Conservation (phyloP, 1,140 invertebrate species). For the Hyles euphorbiae region DNA sequence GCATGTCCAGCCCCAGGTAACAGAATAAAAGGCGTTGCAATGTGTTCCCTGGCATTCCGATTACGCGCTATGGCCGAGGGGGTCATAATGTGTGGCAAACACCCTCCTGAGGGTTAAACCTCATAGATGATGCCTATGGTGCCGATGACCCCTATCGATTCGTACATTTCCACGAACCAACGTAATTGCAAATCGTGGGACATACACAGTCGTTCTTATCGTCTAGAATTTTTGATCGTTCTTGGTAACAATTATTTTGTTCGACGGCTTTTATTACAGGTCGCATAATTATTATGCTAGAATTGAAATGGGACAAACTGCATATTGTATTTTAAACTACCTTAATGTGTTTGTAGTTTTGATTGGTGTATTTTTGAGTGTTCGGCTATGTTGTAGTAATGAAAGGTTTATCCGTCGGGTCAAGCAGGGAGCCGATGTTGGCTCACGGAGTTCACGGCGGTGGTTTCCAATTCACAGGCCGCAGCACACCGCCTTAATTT, state of each 20-base stretch:
- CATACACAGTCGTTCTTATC: too few relatives aligned
- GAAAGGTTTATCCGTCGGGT: slow-evolving; percentile 25
- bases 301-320: not conserved
- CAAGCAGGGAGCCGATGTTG: slow-evolving; percentile 31
- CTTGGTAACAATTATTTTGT: too few relatives aligned
- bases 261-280: not conserved
- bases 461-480: slow-evolving; percentile 45
- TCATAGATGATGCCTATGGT: slow-evolving; percentile 61
- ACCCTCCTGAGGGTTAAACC: slow-evolving; percentile 58
- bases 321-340: not conserved
- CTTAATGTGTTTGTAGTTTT: not conserved
- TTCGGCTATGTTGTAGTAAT: slow-evolving; percentile 13
- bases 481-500: slow-evolving; percentile 51
- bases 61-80: slow-evolving; percentile 43
- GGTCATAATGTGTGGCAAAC: slow-evolving; percentile 49
- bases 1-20: slow-evolving; percentile 34
- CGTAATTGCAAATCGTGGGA: slow-evolving; percentile 52
- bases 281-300: not conserved
- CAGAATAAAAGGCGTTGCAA: slow-evolving; percentile 47
- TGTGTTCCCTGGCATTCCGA: slow-evolving; percentile 58
- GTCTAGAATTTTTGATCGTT: too few relatives aligned
- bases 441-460: slow-evolving; percentile 34
- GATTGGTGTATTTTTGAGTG: not conserved
- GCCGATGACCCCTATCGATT: slow-evolving; percentile 71
- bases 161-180: slow-evolving; percentile 49